Conservation (phyloP, 1,140 invertebrate species). For the Eumaeus atala region DNA sequence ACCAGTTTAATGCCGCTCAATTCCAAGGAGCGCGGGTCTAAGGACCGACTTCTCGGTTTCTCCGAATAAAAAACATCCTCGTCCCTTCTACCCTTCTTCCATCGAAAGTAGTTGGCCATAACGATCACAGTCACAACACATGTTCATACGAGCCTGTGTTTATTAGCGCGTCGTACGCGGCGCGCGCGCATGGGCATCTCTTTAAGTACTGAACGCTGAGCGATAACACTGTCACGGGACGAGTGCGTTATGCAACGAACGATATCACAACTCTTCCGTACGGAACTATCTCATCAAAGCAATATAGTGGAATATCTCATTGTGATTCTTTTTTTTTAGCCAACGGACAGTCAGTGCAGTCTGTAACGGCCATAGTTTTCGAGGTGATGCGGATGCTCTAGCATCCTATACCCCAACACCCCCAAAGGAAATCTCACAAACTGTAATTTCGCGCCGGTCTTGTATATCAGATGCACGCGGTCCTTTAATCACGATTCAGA, state of each 20-base stretch:
- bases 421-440: too few species aligned
- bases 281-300: too few species aligned
- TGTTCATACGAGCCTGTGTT: slow-evolving; percentile 1
- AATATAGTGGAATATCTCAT: too few species aligned
- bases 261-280: too few species aligned
- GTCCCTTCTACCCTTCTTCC: slow-evolving; percentile 80
- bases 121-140: slow-evolving; percentile 23
- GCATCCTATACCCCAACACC: too few species aligned
- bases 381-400: too few species aligned
- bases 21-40: slow-evolving; percentile 84
- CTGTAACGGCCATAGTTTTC: too few species aligned
- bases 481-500: too few species aligned
- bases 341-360: too few species aligned
- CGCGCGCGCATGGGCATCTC: slow-evolving; percentile 49
- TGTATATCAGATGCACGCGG: too few species aligned
- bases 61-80: slow-evolving; percentile 75
- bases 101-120: slow-evolving; percentile 83
- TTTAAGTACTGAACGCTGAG: slow-evolving; percentile 55
- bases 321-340: too few species aligned
- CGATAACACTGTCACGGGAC: slow-evolving; percentile 63
- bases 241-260: slow-evolving; percentile 53
- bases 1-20: slow-evolving; percentile 80
- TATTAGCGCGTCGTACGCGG: not conserved
- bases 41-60: slow-evolving; percentile 83
- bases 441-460: too few species aligned